phyloP scores from a whole-genome alignment of 92 coral and sea anemone species.

The Plumapathes pennacea region DNA sequence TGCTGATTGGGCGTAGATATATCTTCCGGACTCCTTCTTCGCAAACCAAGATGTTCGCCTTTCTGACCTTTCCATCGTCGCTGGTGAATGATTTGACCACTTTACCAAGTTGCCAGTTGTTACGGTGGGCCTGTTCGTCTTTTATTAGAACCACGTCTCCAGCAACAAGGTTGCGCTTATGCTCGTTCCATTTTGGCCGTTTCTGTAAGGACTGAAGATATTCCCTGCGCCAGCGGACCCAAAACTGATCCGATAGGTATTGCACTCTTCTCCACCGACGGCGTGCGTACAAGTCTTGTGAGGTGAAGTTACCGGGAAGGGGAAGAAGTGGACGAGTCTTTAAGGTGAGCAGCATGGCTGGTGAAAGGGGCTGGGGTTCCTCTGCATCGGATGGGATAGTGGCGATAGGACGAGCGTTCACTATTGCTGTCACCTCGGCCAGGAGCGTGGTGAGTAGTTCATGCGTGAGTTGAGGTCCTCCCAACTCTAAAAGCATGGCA shows the following conservation, averaged over 20 bases:
- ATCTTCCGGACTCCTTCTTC: too few species aligned
- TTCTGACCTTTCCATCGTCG: too few species aligned
- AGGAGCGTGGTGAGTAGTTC: not conserved
- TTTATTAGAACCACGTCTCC: not conserved
- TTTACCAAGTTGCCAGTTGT: too few species aligned
- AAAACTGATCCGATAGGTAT: too few species aligned
- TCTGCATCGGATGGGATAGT: not conserved
- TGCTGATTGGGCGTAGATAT: too few species aligned
- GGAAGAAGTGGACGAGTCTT: conserved; percentile 8
- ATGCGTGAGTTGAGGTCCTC: conserved; percentile 2
- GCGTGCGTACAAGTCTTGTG: conserved; percentile 23
- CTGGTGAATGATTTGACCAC: too few species aligned
- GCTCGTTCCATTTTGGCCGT: conserved; percentile 4
- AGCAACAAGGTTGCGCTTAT: too few species aligned
- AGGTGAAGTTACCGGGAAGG: not conserved
- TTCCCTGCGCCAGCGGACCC: conserved; percentile 1
- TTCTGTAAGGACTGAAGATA: conserved; percentile 5
- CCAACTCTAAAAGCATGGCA: conserved; percentile 3
- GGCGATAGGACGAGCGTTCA: conserved; percentile 4
- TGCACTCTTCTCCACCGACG: conserved; percentile 17
- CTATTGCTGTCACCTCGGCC: not conserved
- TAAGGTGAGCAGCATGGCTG: not conserved
- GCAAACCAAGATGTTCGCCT: too few species aligned
- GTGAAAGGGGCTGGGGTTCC: too few species aligned
- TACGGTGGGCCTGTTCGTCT: not conserved